Evolutionary conservation across 1,140 invertebrate species (phyloP), one percentile per base, ranked within the genome.

Genomic region (Archivesica marissinica): DNA sequence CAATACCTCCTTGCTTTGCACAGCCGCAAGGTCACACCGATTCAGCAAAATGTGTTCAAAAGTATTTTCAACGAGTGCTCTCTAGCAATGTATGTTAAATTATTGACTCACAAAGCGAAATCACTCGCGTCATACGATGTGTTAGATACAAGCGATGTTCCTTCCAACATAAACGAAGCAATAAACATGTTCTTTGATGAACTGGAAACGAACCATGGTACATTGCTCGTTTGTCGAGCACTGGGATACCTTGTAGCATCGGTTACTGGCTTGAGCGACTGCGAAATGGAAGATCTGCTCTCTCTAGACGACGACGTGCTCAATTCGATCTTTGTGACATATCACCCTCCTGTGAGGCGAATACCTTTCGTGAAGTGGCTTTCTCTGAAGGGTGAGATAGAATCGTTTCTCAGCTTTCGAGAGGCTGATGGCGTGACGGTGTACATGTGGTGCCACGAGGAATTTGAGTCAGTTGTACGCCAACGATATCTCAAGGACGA

Each of bases 241-340:
- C 1, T 97, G 97, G 88, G 98, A 97, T 92, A 99, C 86, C 66
- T 93, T 39, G 90, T 89, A n/a, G 89, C 91, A 20, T 93, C 92
- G 9, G 78, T 77, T 0, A 92, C 90, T 17, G 93, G 93, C 2
- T 86, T 94, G 28, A 92, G 91, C 44, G 93, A 94, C 83, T 88
- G 89, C 54, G 93, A 94, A 89, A 91, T 94, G 83, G 91, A 92
- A 76, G 93, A 94, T 74, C 74, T 94, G 33, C 76, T 94, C 15
- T 93, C 92, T 30, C 56, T 93, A 15, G 93, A 94, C 75, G 92
- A 93, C 50, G 88, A 89, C 64, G 91, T 93, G 2, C 70, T 93
- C 15, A 89, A 91, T 50, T 88, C 91, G n/a, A 47, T 93, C 2
- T 92, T 86, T 75, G 28, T 25, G 6, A 61, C 74, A 39, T 86